phyloP scores from a whole-genome alignment of 2,797 vertebrate species.

The Dryobates pubescens region DNA sequence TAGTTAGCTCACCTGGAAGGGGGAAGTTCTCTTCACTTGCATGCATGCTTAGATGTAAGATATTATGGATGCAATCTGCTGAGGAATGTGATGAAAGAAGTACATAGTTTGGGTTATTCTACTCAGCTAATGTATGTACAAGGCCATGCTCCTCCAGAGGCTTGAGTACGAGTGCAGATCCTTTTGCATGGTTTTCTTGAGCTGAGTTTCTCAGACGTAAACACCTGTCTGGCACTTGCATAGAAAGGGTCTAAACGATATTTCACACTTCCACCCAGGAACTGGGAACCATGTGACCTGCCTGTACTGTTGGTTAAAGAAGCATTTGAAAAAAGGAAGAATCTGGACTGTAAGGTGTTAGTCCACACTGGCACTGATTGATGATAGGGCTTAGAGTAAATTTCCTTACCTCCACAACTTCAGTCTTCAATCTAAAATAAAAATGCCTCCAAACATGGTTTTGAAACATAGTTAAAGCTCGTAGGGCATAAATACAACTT shows the following conservation, averaged over 20 bases:
- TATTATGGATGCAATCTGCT: background rate
- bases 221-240: background rate
- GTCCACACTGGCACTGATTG: slow-evolving; percentile 4
- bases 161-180: background rate
- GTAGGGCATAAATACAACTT: background rate
- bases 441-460: slow-evolving; percentile 9
- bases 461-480: slow-evolving; percentile 43
- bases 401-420: slow-evolving; percentile 24
- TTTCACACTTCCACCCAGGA: slow-evolving; percentile 46
- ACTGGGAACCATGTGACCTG: background rate
- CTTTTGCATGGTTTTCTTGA: slow-evolving; percentile 15
- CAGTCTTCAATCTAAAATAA: slow-evolving; percentile 35
- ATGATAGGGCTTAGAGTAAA: background rate
- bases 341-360: background rate
- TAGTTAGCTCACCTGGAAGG: background rate
- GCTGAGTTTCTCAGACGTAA: slow-evolving; percentile 21
- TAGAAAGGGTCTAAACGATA: slow-evolving; percentile 53
- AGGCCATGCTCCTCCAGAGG: background rate
- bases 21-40: background rate
- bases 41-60: background rate
- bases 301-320: slow-evolving; percentile 19
- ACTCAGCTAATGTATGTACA: background rate
- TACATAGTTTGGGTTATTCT: background rate
- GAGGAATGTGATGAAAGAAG: background rate
- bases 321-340: slow-evolving; percentile 7